Conservation (phyloP, 1,140 invertebrate genomes). For the Cylas formicarius region DNA sequence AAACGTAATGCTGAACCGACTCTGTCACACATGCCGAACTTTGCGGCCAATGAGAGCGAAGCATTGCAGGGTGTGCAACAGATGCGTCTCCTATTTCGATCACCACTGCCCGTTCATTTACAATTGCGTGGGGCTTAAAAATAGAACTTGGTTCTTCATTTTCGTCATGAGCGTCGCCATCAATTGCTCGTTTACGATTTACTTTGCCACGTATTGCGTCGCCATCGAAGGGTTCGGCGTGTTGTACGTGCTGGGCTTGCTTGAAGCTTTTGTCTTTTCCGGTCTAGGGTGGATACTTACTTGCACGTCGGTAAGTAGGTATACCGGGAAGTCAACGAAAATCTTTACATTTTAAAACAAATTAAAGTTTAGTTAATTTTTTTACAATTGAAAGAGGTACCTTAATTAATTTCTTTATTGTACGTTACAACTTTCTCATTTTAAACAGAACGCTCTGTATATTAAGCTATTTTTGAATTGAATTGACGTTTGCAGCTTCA, state of each 20-base stretch:
- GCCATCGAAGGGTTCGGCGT: slow-evolving; percentile 77
- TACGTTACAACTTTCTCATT: no score
- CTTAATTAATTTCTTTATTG: no score
- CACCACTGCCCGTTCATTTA: slow-evolving; percentile 94
- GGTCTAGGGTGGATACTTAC: slow-evolving; percentile 79
- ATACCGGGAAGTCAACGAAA: no score
- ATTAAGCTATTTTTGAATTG: no score
- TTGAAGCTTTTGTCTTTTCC: slow-evolving; percentile 78
- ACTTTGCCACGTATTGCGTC: slow-evolving; percentile 82
- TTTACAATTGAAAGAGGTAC: no score
- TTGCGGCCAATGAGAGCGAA: slow-evolving; percentile 80
- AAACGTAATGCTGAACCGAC: slow-evolving; percentile 72
- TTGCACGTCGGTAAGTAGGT: slow-evolving; percentile 77
- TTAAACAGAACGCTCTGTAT: no score
- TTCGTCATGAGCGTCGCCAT: slow-evolving; percentile 81
- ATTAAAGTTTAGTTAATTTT: background rate
- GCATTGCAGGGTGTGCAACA: slow-evolving; percentile 85
- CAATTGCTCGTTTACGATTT: slow-evolving; percentile 79
- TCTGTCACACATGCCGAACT: slow-evolving; percentile 81
- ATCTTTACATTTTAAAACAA: no score
- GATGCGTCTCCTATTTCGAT: slow-evolving; percentile 88
- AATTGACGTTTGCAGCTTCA: no score
- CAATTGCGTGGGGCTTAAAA: slow-evolving; percentile 82
- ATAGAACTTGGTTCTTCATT: slow-evolving; percentile 85
- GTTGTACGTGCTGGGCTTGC: slow-evolving; percentile 68